These are phyloP conservation scores for Drosophila funebris DNA, from an alignment of 1,140 invertebrate species.

Conservation along the genomic window DNA sequence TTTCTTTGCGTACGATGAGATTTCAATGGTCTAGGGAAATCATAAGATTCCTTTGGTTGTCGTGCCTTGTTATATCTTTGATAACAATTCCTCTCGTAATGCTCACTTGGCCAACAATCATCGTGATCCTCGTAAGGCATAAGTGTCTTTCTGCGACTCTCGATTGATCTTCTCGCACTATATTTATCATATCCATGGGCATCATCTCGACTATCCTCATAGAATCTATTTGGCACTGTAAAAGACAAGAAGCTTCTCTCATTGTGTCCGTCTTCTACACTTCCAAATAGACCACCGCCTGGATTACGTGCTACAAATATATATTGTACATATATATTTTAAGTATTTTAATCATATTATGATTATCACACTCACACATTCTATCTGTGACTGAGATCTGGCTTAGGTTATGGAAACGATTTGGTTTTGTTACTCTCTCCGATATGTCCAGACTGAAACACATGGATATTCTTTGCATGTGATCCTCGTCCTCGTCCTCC, in stretches of 20 bases:
- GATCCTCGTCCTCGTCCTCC: constrained; percentile 9
- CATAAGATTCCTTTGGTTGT: neutral
- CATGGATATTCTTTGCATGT: constrained; percentile 39
- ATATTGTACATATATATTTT: neutral
- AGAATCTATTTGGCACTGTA: constrained; percentile 44
- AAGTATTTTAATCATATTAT: too few relatives aligned
- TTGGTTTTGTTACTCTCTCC: constrained; percentile 8
- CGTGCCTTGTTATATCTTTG: neutral
- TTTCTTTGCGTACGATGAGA: neutral
- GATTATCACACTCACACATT: constrained; percentile 26
- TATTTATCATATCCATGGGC: neutral
- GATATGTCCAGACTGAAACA: constrained; percentile 56
- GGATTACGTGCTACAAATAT: constrained; percentile 32
- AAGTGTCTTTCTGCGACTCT: neutral
- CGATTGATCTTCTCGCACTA: neutral
- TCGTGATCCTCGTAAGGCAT: too few relatives aligned
- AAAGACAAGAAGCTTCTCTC: constrained; percentile 9
- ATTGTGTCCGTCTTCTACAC: neutral
- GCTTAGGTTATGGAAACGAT: constrained; percentile 1
- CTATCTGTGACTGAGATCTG: neutral
- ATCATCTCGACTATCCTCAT: constrained; percentile 8
- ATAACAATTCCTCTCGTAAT: neutral
- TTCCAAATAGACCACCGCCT: constrained; percentile 41
- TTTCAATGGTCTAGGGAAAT: neutral
- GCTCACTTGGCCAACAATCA: neutral